phyloP scores from a whole-genome alignment of 53 echinoderm and acorn worm genomes.

The Glandiceps talaboti region DNA sequence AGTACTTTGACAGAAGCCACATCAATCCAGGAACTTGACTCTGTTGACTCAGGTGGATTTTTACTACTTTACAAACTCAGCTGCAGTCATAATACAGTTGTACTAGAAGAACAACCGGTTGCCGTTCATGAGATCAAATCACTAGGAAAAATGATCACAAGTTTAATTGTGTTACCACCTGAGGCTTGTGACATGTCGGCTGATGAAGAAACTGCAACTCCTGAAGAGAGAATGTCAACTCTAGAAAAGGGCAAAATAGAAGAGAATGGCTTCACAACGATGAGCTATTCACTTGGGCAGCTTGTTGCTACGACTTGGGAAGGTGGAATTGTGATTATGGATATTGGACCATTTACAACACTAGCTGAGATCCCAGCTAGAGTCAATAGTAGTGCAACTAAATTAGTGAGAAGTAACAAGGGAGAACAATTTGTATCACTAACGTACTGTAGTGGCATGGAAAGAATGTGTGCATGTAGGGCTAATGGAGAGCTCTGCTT shows the following conservation, averaged over 20 bases:
- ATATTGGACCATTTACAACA: constrained; percentile 41
- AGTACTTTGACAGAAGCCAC: not conserved
- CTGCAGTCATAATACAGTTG: constrained; percentile 11
- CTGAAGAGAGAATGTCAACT: not conserved
- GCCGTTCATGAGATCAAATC: constrained; percentile 42
- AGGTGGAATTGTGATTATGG: constrained; percentile 51
- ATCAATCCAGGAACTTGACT: not conserved
- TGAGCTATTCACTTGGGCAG: constrained; percentile 32
- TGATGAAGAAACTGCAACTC: constrained; percentile 32
- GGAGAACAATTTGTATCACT: constrained; percentile 36
- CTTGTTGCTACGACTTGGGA: constrained; percentile 56
- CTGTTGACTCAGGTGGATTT: constrained; percentile 25
- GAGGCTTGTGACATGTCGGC: constrained; percentile 40
- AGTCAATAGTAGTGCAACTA: constrained; percentile 6
- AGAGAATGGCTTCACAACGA: constrained; percentile 11
- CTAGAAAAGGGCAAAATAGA: constrained; percentile 39
- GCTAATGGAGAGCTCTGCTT: constrained; percentile 55
- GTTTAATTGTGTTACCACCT: constrained; percentile 39
- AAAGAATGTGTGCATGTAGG: constrained; percentile 71
- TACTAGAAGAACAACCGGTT: constrained; percentile 30
- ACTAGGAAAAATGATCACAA: constrained; percentile 21
- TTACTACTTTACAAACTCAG: constrained; percentile 37
- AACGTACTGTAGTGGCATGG: constrained; percentile 87
- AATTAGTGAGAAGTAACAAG: constrained; percentile 1
- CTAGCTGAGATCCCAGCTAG: constrained; percentile 24